These are phyloP conservation scores for Lasiurus cinereus DNA, from an alignment of 2,113 vertebrate genomes.

Conservation along the genomic window DNA sequence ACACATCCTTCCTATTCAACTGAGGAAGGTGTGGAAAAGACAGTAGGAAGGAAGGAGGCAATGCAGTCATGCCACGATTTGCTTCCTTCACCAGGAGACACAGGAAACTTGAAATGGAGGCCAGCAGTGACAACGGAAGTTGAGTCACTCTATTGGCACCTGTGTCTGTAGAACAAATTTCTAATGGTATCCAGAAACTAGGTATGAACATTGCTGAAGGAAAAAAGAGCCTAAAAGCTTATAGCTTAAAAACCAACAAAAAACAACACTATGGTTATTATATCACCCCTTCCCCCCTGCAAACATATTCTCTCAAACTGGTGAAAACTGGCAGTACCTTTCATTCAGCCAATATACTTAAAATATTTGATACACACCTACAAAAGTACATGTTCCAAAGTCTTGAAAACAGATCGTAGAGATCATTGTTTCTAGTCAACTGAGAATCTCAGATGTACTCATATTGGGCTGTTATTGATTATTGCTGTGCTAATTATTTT, in stretches of 20 bases:
- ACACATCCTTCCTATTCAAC: not conserved
- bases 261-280: not conserved
- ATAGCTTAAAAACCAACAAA: not conserved
- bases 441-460: slow-evolving; percentile 24
- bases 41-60: not conserved
- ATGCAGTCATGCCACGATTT: not conserved
- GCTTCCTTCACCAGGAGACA: not conserved
- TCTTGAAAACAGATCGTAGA: not conserved
- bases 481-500: slow-evolving; percentile 47
- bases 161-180: not conserved
- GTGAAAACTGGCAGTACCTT: not conserved
- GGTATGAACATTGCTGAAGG: not conserved
- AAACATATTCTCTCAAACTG: not conserved
- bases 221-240: not conserved
- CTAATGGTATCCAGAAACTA: not conserved
- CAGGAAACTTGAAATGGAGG: not conserved
- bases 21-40: not conserved
- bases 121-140: not conserved
- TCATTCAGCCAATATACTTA: not conserved
- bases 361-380: not conserved
- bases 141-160: not conserved
- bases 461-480: slow-evolving; percentile 26
- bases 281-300: not conserved
- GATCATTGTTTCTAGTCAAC: not conserved
- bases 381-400: not conserved